These are phyloP conservation scores for Erinaceus europaeus DNA, from an alignment of 2,113 vertebrate species.

Conservation along the genomic window DNA sequence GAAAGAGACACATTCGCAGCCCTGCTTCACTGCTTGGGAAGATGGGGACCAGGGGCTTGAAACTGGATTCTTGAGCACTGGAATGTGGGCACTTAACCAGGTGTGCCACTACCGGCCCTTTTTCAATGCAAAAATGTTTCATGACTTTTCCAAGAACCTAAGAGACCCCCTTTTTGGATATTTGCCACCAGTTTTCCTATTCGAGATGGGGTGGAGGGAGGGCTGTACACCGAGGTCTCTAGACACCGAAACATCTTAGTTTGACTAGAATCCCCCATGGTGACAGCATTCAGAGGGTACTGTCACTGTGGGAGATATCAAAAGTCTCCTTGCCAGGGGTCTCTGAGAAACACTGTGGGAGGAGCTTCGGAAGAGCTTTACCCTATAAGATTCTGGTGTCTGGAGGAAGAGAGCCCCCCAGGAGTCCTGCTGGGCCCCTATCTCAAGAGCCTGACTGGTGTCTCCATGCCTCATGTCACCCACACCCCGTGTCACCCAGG, in stretches of 20 bases:
- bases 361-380: background rate
- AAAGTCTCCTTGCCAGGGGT: background rate
- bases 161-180: background rate
- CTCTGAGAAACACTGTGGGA: background rate
- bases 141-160: too few species aligned
- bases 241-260: too few species aligned
- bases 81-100: too few species aligned
- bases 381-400: background rate
- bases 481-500: background rate
- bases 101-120: too few species aligned
- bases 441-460: too few species aligned
- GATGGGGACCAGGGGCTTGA: too few species aligned
- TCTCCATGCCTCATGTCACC: too few species aligned
- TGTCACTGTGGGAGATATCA: background rate
- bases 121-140: too few species aligned
- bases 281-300: background rate
- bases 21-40: too few species aligned
- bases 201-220: background rate
- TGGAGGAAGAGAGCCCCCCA: background rate
- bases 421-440: fast-evolving
- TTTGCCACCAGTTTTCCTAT: background rate
- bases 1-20: too few species aligned
- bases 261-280: background rate
- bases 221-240: too few species aligned
- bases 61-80: too few species aligned